Evolutionary conservation across 2,113 vertebrate genomes (phyloP).

Genomic region (Eulemur macaco): DNA sequence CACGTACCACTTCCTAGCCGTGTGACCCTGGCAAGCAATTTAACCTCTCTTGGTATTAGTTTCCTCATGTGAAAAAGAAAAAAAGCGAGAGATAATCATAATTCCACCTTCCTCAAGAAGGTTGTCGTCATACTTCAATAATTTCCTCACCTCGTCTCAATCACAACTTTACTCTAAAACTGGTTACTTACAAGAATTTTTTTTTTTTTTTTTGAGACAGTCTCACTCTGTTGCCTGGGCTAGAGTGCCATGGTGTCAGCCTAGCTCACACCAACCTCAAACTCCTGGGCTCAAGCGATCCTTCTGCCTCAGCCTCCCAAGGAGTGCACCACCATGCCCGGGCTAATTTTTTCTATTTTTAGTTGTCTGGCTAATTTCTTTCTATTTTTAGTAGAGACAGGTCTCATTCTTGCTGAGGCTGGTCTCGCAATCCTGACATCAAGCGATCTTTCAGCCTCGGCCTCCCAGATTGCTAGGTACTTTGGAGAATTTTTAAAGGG

Average conservation of each 20-base stretch:
- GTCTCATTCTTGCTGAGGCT: too few relatives aligned
- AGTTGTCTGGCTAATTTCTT: too few relatives aligned
- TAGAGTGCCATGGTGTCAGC: too few relatives aligned
- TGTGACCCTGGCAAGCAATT: background rate
- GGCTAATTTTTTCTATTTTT: too few relatives aligned
- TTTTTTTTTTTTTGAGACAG: background rate
- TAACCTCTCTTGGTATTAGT: background rate
- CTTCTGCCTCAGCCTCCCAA: too few relatives aligned
- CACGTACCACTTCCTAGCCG: background rate
- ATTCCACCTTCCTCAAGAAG: background rate
- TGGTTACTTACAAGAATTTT: conserved; percentile 40
- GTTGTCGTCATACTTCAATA: background rate
- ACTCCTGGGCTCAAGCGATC: too few relatives aligned
- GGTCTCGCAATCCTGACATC: too few relatives aligned
- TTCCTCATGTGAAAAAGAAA: background rate
- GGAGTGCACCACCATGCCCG: too few relatives aligned
- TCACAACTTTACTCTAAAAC: conserved; percentile 16
- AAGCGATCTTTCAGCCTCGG: too few relatives aligned
- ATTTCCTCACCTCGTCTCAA: background rate
- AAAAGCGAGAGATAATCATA: background rate
- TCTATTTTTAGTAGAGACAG: too few relatives aligned
- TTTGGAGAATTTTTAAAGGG: conserved; percentile 47
- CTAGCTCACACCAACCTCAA: too few relatives aligned
- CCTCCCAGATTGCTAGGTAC: background rate
- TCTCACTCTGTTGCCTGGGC: too few relatives aligned